Conservation (phyloP, 2,797 vertebrate genomes). For the Syncerus caffer region DNA sequence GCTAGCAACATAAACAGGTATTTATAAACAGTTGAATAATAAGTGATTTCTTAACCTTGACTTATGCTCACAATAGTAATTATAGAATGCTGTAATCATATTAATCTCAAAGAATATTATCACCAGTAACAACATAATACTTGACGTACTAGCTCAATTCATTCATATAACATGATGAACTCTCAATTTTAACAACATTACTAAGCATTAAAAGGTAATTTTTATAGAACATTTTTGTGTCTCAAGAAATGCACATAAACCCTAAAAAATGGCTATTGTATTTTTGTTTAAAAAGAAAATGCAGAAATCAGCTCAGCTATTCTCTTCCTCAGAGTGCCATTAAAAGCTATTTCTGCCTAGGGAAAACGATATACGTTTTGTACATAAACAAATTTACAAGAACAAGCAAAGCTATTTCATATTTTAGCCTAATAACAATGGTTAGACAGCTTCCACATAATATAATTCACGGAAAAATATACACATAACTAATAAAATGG, state of each 20-base stretch:
- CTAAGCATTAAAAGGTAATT: not conserved
- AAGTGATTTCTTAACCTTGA: conserved; percentile 17
- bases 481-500: not conserved
- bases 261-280: not conserved
- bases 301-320: not conserved
- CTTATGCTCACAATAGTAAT: not conserved
- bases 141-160: not conserved
- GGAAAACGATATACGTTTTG: conserved; percentile 3
- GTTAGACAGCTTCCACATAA: conserved; percentile 30
- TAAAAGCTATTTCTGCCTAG: conserved; percentile 40
- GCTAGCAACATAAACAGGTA: not conserved
- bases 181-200: not conserved
- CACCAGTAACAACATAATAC: not conserved
- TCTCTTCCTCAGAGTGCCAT: not conserved
- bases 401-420: conserved; percentile 44
- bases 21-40: conserved; percentile 41
- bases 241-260: not conserved
- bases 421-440: conserved; percentile 52
- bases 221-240: not conserved
- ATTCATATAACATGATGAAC: not conserved
- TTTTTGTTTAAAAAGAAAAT: conserved; percentile 48
- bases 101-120: conserved; percentile 13
- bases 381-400: conserved; percentile 42
- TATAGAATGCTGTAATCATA: not conserved
- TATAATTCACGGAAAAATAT: conserved; percentile 27